Conservation (phyloP, 1,140 invertebrate species). For the Planococcus citri region DNA sequence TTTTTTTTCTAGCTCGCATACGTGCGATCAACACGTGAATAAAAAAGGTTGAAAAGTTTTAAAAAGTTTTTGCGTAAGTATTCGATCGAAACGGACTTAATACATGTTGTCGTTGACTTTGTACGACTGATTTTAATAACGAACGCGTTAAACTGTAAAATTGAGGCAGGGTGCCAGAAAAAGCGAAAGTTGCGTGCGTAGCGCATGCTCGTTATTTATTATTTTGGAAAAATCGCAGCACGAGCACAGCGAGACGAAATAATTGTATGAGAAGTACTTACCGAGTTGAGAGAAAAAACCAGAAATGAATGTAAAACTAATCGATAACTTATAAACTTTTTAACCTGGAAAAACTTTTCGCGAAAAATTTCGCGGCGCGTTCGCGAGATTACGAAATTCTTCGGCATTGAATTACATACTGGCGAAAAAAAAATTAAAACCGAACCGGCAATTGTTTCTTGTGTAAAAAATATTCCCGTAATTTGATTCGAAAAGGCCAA, state of each 20-base stretch:
- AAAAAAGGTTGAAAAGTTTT: background rate
- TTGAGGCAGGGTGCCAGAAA: conserved; percentile 1
- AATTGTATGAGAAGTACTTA: conserved; percentile 11
- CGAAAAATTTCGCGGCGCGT: background rate
- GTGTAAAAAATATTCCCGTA: background rate
- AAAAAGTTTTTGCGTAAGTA: background rate
- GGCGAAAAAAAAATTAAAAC: background rate
- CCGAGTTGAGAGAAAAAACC: conserved; percentile 12
- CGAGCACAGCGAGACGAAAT: conserved; percentile 4
- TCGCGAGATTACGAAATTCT: background rate
- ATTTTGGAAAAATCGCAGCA: conserved; percentile 9
- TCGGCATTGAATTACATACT: background rate
- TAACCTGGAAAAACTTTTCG: conserved; percentile 17
- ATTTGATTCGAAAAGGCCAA: background rate
- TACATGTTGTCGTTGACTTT: background rate
- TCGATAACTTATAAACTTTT: conserved; percentile 20
- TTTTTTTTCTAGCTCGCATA: background rate
- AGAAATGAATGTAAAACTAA: conserved; percentile 20
- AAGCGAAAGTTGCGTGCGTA: background rate
- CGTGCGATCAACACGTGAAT: background rate
- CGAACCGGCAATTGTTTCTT: background rate
- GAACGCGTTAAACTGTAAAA: conserved; percentile 2
- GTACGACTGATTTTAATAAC: background rate
- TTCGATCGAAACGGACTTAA: background rate
- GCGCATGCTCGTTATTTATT: conserved; percentile 16